Base-by-base conservation (phyloP, 2,888 invertebrate genomes). In the Polydrusus pterygomalis region DNA sequence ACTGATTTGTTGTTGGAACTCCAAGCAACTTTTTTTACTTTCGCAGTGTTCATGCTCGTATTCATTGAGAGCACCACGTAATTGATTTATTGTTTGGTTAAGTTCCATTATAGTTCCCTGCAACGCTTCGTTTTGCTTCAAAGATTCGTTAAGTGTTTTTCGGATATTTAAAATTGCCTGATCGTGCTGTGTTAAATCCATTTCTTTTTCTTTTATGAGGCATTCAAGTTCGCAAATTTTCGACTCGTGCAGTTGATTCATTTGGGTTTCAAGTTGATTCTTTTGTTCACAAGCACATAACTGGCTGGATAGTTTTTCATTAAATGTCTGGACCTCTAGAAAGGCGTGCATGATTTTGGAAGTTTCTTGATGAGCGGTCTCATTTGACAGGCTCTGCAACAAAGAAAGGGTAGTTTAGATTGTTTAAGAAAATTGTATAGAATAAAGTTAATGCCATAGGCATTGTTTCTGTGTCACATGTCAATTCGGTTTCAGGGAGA, bases 151-250 rank as follows among this genome's bases (percentile, higher is more conserved):
- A 13, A 86, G 76, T 47, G 89, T 88, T 13, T 84, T 80, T 38
- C 88, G 85, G n/a, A 83, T 78, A 40, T 86, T 86, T 67, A 88
- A 86, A 15, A 86, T 81, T 13, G 82, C 81, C 15, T 81, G 76
- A 60, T 83, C 81, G 68, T 84, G 84, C 51, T 79, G 77, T 25
- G 67, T 79, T n/a, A 84, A 67, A 69, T 84, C 83, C 0, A 81
- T 49, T 60, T 84, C 82, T 79, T 85, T 83, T 74, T 82, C 80
- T 18, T 80, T 81, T 9, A 87, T 79, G 5, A 83, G 77, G 69
- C 78, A 75, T 74, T 85, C 83, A 8, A 87, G 79, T 79, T 86
- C 85, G 49, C 79, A 79, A 51, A 87, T 85, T 77, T 84, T 84
- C 10, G 81, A 75, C 63, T 83, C 83, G 51, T 84, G 82, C 11